Percentiles rank a stretch among this genome's conserved stretches.
Evolutionary conservation across 2,113 vertebrate species (phyloP).

Genomic region (Ceyx melanurus): DNA sequence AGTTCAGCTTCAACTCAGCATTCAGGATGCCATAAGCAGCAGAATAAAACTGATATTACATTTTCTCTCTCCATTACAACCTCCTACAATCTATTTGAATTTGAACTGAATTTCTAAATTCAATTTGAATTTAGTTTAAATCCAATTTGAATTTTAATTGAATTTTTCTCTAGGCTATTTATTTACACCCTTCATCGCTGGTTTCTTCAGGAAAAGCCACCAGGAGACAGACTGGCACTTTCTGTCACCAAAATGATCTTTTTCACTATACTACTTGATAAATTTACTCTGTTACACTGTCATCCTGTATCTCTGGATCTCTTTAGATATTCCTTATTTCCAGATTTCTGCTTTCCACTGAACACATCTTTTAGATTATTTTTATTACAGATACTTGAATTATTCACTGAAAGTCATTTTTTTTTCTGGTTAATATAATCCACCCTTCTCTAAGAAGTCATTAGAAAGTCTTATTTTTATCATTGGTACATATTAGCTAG

Average conservation of each 20-base stretch:
- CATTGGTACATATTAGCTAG: background rate
- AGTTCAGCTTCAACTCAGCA: background rate
- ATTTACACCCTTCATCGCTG: background rate
- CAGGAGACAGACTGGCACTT: background rate
- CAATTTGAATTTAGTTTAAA: slow-evolving; percentile 18
- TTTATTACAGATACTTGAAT: background rate
- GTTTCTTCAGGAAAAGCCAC: background rate
- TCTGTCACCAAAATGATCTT: background rate
- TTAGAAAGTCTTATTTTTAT: background rate
- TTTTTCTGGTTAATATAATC: background rate
- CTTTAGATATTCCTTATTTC: background rate
- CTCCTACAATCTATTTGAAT: background rate
- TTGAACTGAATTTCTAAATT: slow-evolving; percentile 3
- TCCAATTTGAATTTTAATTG: background rate
- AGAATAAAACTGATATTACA: background rate
- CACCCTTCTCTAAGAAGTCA: background rate
- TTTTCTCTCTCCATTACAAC: background rate
- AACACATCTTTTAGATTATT: background rate
- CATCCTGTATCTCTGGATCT: background rate
- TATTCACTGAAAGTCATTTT: background rate
- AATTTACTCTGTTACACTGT: background rate
- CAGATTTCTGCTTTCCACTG: background rate
- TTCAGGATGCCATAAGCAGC: background rate
- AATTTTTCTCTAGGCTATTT: slow-evolving; percentile 2
- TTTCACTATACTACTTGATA: background rate